Conservation (phyloP, 2,113 vertebrate genomes). For the Sakesphorus luctuosus region DNA sequence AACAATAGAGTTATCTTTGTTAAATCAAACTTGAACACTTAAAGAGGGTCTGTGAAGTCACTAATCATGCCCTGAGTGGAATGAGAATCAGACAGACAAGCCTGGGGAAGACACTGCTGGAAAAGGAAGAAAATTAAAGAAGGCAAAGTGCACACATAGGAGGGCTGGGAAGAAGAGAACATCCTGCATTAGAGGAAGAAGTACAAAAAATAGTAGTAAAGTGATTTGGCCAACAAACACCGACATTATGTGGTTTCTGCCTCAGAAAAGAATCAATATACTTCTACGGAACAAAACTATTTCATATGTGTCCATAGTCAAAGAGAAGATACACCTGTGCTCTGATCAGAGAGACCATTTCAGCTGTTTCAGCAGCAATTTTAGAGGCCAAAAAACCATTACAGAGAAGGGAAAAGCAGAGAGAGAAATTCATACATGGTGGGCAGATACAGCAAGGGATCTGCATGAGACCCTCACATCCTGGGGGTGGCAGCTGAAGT, state of each 20-base stretch:
- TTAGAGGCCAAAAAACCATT: not conserved
- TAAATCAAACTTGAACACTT: not conserved
- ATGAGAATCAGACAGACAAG: not conserved
- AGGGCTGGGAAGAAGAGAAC: not conserved
- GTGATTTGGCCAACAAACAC: not conserved
- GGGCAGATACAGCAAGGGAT: not conserved
- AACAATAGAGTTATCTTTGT: rapidly evolving
- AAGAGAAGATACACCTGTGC: not conserved
- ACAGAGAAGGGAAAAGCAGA: not conserved
- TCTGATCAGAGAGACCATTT: not conserved
- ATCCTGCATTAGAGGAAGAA: not conserved
- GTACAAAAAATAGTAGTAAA: not conserved
- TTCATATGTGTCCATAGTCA: not conserved
- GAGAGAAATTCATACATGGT: not conserved
- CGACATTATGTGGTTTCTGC: not conserved
- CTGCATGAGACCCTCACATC: not conserved
- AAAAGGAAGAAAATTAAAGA: not conserved
- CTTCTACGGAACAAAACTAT: not conserved
- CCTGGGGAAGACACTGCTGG: not conserved
- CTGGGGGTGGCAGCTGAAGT: not conserved
- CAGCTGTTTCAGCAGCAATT: not conserved
- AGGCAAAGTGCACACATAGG: not conserved
- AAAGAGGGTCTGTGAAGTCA: not conserved
- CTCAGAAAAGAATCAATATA: not conserved
- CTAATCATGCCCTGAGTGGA: not conserved